phyloP scores from a whole-genome alignment of 2,113 vertebrate genomes.

The Equus przewalskii region DNA sequence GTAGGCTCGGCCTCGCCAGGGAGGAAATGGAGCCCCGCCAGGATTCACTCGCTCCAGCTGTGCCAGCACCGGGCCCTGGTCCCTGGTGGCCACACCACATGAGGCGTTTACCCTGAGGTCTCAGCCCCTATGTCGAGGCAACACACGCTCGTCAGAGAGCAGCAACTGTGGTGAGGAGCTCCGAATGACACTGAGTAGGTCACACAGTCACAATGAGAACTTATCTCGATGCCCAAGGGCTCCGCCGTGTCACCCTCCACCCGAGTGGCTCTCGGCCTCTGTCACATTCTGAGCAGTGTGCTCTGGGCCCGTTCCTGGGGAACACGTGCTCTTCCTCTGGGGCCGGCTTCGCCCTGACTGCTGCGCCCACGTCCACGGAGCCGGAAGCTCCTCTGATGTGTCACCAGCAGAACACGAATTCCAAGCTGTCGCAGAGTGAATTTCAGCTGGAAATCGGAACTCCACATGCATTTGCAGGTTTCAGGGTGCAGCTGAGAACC shows the following conservation, averaged over 20 bases:
- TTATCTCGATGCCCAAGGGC: not conserved
- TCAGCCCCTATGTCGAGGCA: not conserved
- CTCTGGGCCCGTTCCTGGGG: not conserved
- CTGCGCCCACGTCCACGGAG: rapidly evolving
- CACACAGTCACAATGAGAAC: not conserved
- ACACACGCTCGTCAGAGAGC: not conserved
- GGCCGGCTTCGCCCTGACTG: not conserved
- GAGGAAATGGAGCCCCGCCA: not conserved
- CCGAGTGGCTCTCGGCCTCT: not conserved
- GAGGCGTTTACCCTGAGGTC: not conserved
- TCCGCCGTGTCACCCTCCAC: not conserved
- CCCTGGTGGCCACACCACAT: not conserved
- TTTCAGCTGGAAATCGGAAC: not conserved
- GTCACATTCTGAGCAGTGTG: not conserved
- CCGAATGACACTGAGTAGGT: not conserved
- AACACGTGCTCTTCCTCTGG: not conserved
- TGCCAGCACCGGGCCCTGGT: not conserved
- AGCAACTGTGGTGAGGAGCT: not conserved
- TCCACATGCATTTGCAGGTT: rapidly evolving
- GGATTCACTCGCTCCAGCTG: not conserved
- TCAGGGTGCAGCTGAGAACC: not conserved
- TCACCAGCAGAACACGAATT: rapidly evolving
- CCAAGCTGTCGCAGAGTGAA: not conserved
- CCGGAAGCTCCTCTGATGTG: rapidly evolving
- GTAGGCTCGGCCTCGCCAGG: too few species aligned